Base-by-base conservation (phyloP, 1,140 invertebrate species). In the Danaus plexippus region DNA sequence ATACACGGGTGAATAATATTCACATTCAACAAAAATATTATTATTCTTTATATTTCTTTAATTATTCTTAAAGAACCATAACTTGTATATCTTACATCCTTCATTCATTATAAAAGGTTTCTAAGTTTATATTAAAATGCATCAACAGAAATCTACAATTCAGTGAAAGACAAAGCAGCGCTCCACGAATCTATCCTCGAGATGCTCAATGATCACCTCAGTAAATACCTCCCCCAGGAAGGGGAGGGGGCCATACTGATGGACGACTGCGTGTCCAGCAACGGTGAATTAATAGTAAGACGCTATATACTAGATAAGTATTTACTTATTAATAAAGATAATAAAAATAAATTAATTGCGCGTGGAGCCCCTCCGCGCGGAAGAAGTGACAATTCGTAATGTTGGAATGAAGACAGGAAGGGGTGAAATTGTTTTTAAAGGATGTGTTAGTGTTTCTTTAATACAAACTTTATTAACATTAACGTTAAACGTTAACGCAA, bases 161-260 rank as follows among this genome's bases (percentile, higher is more conserved):
- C 82, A 11, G 73, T 87, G 0, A 64, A 63, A 42, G 80, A 78
- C 11, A 90, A 90, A 69, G 59, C 70, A 10, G 78, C 78, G 1
- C 61, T 90, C 2, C 70, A 85, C 9, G 88, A 89, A 43, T 59
- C 78, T 2, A 66, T 90, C 5, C 56, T 89, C 11, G 88, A 90
- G 46, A 70, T 89, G 57, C 58, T 90, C 7, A 52, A 89, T n/a
- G 83, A 87, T 0, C 89, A 89, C 43, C 78, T 90, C 1, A 73
- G 63, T 41, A 77, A 80, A 3, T 90, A 87, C 50, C 69, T 84
- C 8, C 67, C 75, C 0, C 76, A 89, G 1, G 60, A 76, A 0
- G 77, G 85, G 9, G 74, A 83, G 0, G 68, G 18, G 1, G 10
- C 72, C 7, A 77, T 84, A 0, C 7, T 90, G 15, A 61, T 82